Conservation (phyloP, 1,140 invertebrate genomes). For the Rhizoglyphus robini region DNA sequence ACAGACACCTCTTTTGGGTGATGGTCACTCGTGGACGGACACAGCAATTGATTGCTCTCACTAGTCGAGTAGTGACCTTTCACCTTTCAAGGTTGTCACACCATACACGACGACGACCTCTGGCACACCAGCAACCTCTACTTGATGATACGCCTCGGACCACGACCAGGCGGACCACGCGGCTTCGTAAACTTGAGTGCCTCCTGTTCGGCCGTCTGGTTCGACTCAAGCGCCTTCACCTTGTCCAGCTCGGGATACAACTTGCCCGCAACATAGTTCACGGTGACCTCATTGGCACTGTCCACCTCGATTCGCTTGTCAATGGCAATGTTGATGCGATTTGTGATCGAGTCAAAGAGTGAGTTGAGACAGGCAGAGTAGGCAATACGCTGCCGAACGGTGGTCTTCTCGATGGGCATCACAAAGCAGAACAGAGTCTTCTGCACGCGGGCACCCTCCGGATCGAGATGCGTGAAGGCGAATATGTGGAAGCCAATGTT, state of each 20-base stretch:
- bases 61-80: too few relatives aligned
- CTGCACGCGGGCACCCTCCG: not conserved
- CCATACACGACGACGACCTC: too few relatives aligned
- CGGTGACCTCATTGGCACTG: slow-evolving; percentile 68
- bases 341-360: slow-evolving; percentile 55
- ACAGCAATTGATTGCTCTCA: too few relatives aligned
- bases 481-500: not conserved
- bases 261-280: slow-evolving; percentile 77
- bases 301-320: slow-evolving; percentile 87
- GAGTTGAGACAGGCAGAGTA: slow-evolving; percentile 91
- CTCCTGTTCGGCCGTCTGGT: not conserved
- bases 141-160: slow-evolving; percentile 74
- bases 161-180: slow-evolving; percentile 78
- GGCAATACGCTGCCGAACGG: slow-evolving; percentile 93
- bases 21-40: too few relatives aligned
- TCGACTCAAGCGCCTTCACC: not conserved
- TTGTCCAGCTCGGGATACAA: slow-evolving; percentile 84
- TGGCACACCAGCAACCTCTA: not conserved
- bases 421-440: slow-evolving; percentile 82
- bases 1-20: too few relatives aligned
- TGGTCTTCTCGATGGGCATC: slow-evolving; percentile 84
- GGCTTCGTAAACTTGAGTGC: slow-evolving; percentile 72
- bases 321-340: slow-evolving; percentile 47
- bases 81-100: too few relatives aligned
- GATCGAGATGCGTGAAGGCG: not conserved